A percentile compares a stretch with the other conserved stretches of the same genome.
Conservation (phyloP, 2,113 vertebrate species). For the Thalassoma bifasciatum region DNA sequence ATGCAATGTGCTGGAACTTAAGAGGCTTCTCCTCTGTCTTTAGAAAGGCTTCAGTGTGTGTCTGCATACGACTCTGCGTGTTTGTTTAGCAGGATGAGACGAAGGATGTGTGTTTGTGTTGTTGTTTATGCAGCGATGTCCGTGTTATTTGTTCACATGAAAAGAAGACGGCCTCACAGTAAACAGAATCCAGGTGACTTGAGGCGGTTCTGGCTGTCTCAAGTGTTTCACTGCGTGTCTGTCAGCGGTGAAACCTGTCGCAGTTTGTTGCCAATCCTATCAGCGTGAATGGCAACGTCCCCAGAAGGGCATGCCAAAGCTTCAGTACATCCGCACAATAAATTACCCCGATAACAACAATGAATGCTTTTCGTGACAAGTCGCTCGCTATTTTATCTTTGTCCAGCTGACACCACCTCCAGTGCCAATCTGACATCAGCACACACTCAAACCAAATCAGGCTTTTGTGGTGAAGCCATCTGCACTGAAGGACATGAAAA, state of each 20-base stretch:
- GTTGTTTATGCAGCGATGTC: slow-evolving; percentile 23
- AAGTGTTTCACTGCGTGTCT: slow-evolving; percentile 41
- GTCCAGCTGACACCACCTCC: slow-evolving; percentile 54
- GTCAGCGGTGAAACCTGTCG: slow-evolving; percentile 61
- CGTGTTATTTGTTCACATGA: slow-evolving; percentile 49
- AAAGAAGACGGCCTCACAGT: slow-evolving; percentile 36
- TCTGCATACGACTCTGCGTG: neutral
- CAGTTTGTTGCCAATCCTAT: slow-evolving; percentile 66
- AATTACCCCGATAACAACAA: slow-evolving; percentile 68
- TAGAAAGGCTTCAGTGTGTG: slow-evolving; percentile 27
- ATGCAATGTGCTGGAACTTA: slow-evolving; percentile 79
- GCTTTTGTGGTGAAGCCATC: slow-evolving; percentile 38
- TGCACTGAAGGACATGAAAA: slow-evolving; percentile 28
- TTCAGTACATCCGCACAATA: slow-evolving; percentile 59
- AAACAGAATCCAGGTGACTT: slow-evolving; percentile 62
- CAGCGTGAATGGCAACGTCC: slow-evolving; percentile 71
- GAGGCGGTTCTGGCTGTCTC: slow-evolving; percentile 51
- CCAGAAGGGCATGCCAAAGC: slow-evolving; percentile 64
- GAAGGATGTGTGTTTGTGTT: neutral
- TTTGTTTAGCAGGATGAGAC: slow-evolving; percentile 53
- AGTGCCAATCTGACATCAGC: slow-evolving; percentile 46
- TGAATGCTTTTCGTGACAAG: slow-evolving; percentile 57
- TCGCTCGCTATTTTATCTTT: slow-evolving; percentile 58
- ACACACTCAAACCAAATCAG: slow-evolving; percentile 46
- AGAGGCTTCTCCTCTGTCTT: slow-evolving; percentile 70